Evolutionary conservation across 2,888 invertebrate genomes (phyloP).

Genomic region (Chrysolina haemoptera): DNA sequence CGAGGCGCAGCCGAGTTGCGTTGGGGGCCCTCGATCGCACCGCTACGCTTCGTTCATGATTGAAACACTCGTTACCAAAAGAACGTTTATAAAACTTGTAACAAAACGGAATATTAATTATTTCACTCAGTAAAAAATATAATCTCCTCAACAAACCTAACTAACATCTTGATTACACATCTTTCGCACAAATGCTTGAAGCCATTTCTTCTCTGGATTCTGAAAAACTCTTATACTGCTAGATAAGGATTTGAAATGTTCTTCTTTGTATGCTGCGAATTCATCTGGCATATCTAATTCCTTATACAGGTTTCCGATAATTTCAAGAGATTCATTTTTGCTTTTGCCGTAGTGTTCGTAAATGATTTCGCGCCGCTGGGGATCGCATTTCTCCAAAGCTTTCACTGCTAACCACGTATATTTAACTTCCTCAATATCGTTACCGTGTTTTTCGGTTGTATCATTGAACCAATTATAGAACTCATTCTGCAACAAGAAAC

Average conservation of each 20-base stretch:
- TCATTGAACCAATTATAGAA: neutral
- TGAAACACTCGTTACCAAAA: too few relatives aligned
- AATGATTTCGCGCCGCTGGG: neutral
- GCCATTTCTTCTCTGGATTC: neutral
- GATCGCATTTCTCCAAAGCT: neutral
- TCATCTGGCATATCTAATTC: neutral
- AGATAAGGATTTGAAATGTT: neutral
- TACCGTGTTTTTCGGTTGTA: neutral
- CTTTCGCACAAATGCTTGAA: constrained; percentile 4
- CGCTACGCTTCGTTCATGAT: too few relatives aligned
- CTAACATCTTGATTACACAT: neutral
- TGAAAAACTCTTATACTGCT: neutral
- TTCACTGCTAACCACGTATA: neutral
- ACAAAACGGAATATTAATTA: too few relatives aligned
- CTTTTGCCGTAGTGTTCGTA: neutral
- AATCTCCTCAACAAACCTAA: neutral
- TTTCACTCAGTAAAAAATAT: neutral
- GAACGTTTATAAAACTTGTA: too few relatives aligned
- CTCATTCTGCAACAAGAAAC: neutral
- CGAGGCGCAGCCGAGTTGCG: too few relatives aligned
- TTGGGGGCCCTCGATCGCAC: too few relatives aligned
- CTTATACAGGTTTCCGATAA: neutral
- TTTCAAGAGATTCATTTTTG: neutral
- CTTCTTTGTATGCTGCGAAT: neutral
- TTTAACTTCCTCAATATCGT: neutral